phyloP scores from a whole-genome alignment of 2,797 vertebrate genomes.

The Lepidocolaptes lacrymiger region DNA sequence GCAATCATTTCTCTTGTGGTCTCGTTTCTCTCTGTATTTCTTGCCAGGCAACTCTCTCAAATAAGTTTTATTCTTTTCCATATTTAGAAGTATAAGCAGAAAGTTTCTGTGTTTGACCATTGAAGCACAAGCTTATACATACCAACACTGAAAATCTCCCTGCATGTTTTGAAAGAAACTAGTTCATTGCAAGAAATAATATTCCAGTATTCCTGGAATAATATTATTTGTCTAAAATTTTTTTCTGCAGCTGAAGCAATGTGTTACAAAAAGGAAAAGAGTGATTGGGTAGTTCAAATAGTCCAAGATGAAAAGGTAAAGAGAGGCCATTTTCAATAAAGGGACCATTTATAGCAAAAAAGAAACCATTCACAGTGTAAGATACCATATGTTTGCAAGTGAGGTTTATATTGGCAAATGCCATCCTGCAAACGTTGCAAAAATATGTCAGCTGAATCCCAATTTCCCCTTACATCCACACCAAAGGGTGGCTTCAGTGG shows the following conservation, averaged over 20 bases:
- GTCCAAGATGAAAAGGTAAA: background rate
- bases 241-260: background rate
- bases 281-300: background rate
- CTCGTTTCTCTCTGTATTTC: constrained; percentile 26
- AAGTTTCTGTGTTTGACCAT: background rate
- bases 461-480: background rate
- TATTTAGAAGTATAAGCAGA: background rate
- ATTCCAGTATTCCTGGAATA: background rate
- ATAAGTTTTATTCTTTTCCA: background rate
- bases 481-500: background rate
- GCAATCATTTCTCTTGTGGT: background rate
- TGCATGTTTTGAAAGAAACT: background rate
- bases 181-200: background rate
- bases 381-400: background rate
- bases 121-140: background rate
- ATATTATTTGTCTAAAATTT: background rate
- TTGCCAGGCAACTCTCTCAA: background rate
- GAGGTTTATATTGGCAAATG: constrained; percentile 35
- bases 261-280: background rate
- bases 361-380: background rate
- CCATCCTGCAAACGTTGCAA: background rate
- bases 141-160: background rate
- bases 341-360: constrained; percentile 18
- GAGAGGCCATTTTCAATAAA: background rate
- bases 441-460: background rate